A percentile compares a stretch with the other conserved stretches of the same genome.
Evolutionary conservation across 2,797 vertebrate species (phyloP).

Genomic region (Trachops cirrhosus): DNA sequence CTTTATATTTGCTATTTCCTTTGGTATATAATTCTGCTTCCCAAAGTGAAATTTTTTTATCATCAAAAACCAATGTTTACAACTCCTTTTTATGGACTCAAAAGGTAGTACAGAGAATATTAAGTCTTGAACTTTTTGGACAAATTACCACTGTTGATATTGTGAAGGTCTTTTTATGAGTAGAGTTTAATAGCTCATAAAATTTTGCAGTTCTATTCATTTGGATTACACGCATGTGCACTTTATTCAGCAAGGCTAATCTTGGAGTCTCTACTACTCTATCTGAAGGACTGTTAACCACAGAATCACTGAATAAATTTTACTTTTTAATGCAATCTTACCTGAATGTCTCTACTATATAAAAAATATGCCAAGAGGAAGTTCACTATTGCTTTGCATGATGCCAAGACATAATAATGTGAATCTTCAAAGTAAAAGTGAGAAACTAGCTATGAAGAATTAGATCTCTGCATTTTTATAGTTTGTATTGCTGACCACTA

Average conservation of each 20-base stretch:
- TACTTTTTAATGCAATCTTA: background rate
- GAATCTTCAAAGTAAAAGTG: background rate
- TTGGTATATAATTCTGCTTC: background rate
- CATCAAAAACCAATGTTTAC: slow-evolving; percentile 4
- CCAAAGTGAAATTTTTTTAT: background rate
- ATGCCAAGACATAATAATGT: background rate
- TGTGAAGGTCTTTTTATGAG: slow-evolving; percentile 4
- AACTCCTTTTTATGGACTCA: slow-evolving; percentile 45
- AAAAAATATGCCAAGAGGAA: background rate
- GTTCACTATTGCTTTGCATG: background rate
- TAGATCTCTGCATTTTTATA: background rate
- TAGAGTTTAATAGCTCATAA: slow-evolving; percentile 43
- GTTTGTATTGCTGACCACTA: background rate
- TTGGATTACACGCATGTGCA: background rate
- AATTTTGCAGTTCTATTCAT: slow-evolving; percentile 14
- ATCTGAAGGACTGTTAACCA: background rate
- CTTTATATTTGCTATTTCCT: background rate
- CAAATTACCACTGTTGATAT: slow-evolving; percentile 21
- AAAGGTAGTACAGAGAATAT: background rate
- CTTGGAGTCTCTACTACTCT: background rate
- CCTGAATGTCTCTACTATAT: slow-evolving; percentile 40
- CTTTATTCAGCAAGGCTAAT: background rate
- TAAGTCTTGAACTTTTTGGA: slow-evolving; percentile 43
- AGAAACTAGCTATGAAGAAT: background rate
- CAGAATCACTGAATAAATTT: slow-evolving; percentile 8